Evolutionary conservation across 2,797 vertebrate genomes (phyloP).

Genomic region (Lepilemur septentrionalis): DNA sequence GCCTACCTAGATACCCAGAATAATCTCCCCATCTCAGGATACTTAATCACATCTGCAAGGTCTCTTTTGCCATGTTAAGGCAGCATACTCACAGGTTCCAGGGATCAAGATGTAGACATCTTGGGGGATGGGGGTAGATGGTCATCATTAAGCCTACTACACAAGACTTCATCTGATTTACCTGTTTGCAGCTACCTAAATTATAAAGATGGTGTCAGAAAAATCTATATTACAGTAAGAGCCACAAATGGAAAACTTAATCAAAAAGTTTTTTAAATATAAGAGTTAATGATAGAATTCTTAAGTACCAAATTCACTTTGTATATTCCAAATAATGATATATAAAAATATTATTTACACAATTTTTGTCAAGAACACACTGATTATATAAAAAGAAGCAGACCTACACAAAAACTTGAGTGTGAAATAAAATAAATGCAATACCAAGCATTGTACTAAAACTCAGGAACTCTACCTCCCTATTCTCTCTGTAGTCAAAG

Average conservation of each 20-base stretch:
- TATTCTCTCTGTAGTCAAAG: background rate
- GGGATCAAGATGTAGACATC: background rate
- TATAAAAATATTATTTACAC: constrained; percentile 51
- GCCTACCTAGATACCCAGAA: background rate
- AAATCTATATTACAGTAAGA: background rate
- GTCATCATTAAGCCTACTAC: background rate
- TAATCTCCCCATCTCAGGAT: background rate
- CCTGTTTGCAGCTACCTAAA: background rate
- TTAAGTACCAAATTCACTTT: constrained; percentile 26
- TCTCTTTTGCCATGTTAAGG: background rate
- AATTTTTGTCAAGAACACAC: constrained; percentile 43
- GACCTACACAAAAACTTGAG: constrained; percentile 44
- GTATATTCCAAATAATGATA: constrained; percentile 29
- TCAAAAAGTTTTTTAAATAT: background rate
- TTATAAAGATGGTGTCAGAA: background rate
- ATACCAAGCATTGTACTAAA: background rate
- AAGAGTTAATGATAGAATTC: background rate
- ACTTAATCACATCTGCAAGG: background rate
- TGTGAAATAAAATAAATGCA: constrained; percentile 30
- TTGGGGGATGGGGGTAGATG: background rate
- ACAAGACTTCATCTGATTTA: background rate
- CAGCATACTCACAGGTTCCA: background rate
- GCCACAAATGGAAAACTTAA: constrained; percentile 7
- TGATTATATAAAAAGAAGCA: constrained; percentile 49
- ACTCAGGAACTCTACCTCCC: background rate